Evolutionary conservation across 2,888 invertebrate genomes (phyloP).

Genomic region (Apotomis capreana): DNA sequence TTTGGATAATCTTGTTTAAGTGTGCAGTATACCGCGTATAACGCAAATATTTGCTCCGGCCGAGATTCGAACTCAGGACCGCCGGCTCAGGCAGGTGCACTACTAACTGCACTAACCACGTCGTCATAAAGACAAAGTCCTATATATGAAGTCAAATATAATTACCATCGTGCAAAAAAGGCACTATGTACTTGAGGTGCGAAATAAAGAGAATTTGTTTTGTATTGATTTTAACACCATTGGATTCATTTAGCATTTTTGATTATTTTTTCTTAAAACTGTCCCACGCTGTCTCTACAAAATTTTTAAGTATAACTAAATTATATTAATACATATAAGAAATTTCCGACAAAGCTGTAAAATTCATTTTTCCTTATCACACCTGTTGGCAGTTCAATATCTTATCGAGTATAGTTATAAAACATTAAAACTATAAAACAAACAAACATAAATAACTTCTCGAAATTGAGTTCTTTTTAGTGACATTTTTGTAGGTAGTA

Average conservation of each 20-base stretch:
- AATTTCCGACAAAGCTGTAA: background rate
- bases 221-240: no score
- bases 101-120: no score
- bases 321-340: background rate
- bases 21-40: no score
- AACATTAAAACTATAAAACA: constrained; percentile 28
- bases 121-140: no score
- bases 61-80: no score
- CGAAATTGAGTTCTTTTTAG: constrained; percentile 20
- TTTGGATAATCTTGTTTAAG: no score
- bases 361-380: background rate
- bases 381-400: background rate
- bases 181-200: no score
- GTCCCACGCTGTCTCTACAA: constrained; percentile 29
- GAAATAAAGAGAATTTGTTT: no score
- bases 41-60: no score
- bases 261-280: background rate
- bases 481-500: constrained; percentile 14
- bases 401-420: constrained; percentile 17
- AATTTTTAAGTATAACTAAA: constrained; percentile 10
- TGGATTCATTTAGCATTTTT: background rate
- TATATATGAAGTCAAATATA: no score
- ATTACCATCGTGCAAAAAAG: no score
- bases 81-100: no score
- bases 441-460: constrained; percentile 15